A percentile compares a stretch with the other conserved stretches of the same genome.
Conservation (phyloP, 35 echinoderm and acorn worm genomes). For the Patiria miniata region DNA sequence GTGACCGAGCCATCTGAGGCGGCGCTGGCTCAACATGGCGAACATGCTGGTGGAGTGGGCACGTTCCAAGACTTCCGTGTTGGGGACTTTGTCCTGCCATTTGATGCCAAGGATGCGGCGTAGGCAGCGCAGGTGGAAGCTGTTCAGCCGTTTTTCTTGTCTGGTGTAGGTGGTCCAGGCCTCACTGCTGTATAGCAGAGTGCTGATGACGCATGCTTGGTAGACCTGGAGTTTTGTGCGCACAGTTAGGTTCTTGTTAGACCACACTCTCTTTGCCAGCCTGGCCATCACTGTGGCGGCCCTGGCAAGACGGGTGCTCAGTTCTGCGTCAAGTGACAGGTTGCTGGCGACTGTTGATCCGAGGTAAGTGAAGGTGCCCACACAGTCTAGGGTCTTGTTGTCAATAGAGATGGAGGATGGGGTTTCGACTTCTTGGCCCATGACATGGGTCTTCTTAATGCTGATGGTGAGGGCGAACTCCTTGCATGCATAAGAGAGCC, state of each 20-base stretch:
- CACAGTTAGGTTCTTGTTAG: background rate
- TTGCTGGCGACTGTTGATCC: too few species aligned
- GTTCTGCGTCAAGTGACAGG: conserved; percentile 25
- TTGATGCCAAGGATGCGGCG: conserved; percentile 25
- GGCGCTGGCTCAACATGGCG: background rate
- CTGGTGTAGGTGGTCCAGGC: background rate
- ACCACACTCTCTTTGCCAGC: conserved; percentile 61
- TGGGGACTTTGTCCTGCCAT: conserved; percentile 58
- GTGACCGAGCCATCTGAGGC: background rate
- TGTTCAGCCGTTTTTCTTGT: conserved; percentile 39
- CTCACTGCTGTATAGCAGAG: background rate
- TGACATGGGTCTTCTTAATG: conserved; percentile 53
- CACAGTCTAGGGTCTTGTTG: too few species aligned
- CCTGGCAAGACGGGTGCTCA: conserved; percentile 12
- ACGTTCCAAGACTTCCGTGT: background rate
- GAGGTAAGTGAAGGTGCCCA: too few species aligned
- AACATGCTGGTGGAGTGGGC: background rate
- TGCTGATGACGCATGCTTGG: background rate
- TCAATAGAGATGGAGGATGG: background rate
- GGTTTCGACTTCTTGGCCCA: conserved; percentile 9
- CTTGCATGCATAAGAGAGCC: conserved; percentile 53
- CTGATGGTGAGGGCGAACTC: conserved; percentile 63
- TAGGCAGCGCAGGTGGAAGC: conserved; percentile 35
- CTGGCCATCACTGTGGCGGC: conserved; percentile 15
- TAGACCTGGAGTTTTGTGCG: background rate